phyloP scores from a whole-genome alignment of 2,888 invertebrate genomes.

The Nemapogon koenigi region DNA sequence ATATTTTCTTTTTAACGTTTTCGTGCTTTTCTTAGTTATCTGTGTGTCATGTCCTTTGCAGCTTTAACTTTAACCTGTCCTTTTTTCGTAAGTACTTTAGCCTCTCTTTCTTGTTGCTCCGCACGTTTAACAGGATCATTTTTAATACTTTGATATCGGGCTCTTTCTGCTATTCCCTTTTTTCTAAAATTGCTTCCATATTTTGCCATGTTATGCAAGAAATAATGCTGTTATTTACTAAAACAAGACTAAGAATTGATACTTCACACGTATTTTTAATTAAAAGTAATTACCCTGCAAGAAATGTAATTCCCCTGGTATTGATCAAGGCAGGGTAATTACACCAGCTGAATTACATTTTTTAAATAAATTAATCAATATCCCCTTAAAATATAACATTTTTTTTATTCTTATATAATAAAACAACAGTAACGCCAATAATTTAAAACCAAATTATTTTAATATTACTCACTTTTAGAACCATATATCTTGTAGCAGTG shows the following conservation, averaged over 20 bases:
- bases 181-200: too few species aligned
- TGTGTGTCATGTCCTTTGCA: slow-evolving; percentile 10
- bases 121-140: slow-evolving; percentile 16
- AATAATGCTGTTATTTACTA: too few species aligned
- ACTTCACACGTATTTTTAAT: too few species aligned
- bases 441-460: background rate
- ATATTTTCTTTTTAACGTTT: slow-evolving; percentile 11
- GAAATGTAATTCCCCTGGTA: too few species aligned
- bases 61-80: slow-evolving; percentile 11
- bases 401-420: background rate
- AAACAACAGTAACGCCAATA: background rate
- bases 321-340: too few species aligned
- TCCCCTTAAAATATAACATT: background rate
- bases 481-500: background rate
- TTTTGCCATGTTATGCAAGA: too few species aligned
- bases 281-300: too few species aligned
- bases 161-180: slow-evolving; percentile 16
- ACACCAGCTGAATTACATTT: background rate
- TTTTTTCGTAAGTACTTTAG: slow-evolving; percentile 17
- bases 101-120: slow-evolving; percentile 16
- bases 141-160: slow-evolving; percentile 17
- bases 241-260: too few species aligned
- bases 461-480: background rate
- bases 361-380: background rate
- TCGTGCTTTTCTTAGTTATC: slow-evolving; percentile 7